Percentiles rank a stretch among this genome's conserved stretches.
Evolutionary conservation across 1,140 invertebrate genomes (phyloP).

Genomic region (Macrosteles quadrilineatus): DNA sequence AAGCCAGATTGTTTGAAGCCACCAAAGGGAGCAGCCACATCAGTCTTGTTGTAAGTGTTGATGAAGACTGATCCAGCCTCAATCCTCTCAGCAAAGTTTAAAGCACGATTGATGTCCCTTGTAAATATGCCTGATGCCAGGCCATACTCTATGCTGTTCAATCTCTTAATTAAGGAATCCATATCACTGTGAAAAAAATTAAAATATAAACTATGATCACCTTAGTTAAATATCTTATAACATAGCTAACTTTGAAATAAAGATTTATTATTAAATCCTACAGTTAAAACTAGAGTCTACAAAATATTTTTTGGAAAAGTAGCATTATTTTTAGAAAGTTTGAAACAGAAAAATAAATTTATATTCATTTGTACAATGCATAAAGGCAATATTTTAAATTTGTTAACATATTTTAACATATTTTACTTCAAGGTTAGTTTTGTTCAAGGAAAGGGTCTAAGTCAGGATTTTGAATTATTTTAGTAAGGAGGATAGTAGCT

Average conservation of each 20-base stretch:
- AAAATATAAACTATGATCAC: neutral
- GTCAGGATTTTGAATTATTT: too few species aligned
- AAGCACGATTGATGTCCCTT: conserved; percentile 80
- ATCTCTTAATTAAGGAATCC: conserved; percentile 80
- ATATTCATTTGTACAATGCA: too few species aligned
- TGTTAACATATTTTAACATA: too few species aligned
- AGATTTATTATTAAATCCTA: too few species aligned
- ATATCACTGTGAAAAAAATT: conserved; percentile 68
- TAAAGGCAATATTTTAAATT: too few species aligned
- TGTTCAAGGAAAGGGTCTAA: too few species aligned
- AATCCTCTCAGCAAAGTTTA: conserved; percentile 83
- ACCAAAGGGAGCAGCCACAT: conserved; percentile 96
- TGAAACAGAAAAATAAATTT: too few species aligned
- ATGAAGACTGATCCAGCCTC: conserved; percentile 95
- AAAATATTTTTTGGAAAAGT: conserved; percentile 33
- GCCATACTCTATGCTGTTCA: conserved; percentile 91
- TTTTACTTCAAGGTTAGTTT: too few species aligned
- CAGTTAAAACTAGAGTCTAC: too few species aligned
- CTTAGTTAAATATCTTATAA: neutral
- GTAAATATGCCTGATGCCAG: conserved; percentile 93
- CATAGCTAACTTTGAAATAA: too few species aligned
- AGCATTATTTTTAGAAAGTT: too few species aligned
- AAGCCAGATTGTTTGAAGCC: conserved; percentile 97
- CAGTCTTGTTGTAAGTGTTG: conserved; percentile 97
- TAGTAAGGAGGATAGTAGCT: too few species aligned